These are phyloP conservation scores for Holothuria scabra DNA, from an alignment of 53 echinoderm and acorn worm species.

Conservation along the genomic window DNA sequence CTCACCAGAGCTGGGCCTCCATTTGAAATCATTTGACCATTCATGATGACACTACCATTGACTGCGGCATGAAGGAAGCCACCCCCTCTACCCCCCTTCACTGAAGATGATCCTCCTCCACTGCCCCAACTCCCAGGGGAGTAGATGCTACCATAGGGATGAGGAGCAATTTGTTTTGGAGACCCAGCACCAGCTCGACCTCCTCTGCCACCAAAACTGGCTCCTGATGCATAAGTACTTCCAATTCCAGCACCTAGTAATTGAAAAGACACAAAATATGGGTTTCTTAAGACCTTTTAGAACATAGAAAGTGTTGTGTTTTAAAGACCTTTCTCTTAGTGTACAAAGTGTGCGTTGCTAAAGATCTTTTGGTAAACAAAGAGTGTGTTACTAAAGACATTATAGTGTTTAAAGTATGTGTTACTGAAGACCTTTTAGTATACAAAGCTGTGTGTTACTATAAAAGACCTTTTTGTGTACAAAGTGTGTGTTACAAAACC, in stretches of 20 bases:
- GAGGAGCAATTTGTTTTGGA: constrained; percentile 36
- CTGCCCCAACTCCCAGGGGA: constrained; percentile 72
- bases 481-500: too few relatives aligned
- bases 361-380: too few relatives aligned
- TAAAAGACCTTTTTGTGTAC: too few relatives aligned
- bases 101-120: constrained; percentile 72
- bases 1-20: constrained; percentile 65
- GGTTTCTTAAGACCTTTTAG: too few relatives aligned
- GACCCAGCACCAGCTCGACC: constrained; percentile 64
- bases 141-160: constrained; percentile 82
- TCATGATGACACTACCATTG: constrained; percentile 43
- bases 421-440: too few relatives aligned
- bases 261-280: neutral
- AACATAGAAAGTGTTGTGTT: too few relatives aligned
- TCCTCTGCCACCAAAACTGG: constrained; percentile 85
- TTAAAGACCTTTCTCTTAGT: too few relatives aligned
- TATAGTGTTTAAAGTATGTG: too few relatives aligned
- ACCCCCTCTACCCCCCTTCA: constrained; percentile 76
- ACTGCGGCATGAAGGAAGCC: constrained; percentile 59
- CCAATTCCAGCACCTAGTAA: neutral
- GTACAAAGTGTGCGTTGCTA: too few relatives aligned
- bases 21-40: constrained; percentile 69
- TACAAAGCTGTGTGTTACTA: too few relatives aligned
- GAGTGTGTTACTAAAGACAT: too few relatives aligned
- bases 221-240: constrained; percentile 67